phyloP scores from a whole-genome alignment of 2,888 invertebrate genomes.

The Aphodius granarius region DNA sequence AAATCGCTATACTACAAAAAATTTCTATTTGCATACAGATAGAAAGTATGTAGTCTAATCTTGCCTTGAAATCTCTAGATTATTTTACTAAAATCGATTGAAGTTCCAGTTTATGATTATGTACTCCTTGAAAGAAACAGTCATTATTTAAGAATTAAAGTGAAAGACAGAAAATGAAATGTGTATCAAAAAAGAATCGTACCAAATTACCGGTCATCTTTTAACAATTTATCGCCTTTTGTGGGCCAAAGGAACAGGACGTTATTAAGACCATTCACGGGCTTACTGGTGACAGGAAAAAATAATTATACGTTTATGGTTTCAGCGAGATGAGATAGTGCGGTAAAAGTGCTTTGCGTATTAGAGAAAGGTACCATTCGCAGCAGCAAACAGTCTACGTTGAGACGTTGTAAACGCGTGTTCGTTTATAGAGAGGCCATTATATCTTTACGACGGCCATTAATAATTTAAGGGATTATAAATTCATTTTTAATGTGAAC shows the following conservation, averaged over 20 bases:
- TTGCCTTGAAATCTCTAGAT: no score
- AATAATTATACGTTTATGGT: not conserved
- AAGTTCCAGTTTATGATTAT: no score
- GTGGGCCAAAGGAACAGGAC: not conserved
- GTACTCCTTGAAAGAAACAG: no score
- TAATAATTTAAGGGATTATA: conserved; percentile 22
- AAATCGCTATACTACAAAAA: no score
- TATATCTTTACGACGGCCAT: conserved; percentile 19
- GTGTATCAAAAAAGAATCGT: not conserved
- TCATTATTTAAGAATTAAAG: no score
- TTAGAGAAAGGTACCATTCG: not conserved
- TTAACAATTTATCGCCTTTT: not conserved
- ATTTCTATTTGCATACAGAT: no score
- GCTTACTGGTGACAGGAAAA: not conserved
- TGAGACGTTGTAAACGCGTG: conserved; percentile 1
- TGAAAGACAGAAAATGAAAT: not conserved
- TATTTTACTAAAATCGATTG: no score
- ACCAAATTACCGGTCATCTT: not conserved
- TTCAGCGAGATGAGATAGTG: not conserved
- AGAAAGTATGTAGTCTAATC: no score
- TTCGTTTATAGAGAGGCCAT: conserved; percentile 16
- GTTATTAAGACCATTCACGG: not conserved
- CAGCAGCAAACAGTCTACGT: not conserved
- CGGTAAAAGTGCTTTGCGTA: not conserved
- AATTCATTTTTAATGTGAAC: conserved; percentile 21